Base-by-base conservation (phyloP, 2,113 vertebrate species). In the Ailuropoda melanoleuca region DNA sequence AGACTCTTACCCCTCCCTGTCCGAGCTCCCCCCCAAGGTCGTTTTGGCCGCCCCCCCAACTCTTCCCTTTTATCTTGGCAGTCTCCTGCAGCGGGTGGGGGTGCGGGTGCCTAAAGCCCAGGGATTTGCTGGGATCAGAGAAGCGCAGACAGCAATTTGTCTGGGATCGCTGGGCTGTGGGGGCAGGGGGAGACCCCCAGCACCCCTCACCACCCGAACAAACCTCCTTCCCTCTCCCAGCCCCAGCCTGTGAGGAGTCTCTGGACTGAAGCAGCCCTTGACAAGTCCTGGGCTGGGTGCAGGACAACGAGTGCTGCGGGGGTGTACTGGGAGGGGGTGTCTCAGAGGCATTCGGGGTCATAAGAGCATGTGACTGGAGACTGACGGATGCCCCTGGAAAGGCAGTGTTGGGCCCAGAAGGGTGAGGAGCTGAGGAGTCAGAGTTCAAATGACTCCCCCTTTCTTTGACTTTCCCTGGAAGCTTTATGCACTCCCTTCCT, bases 51-150 rank as follows among this genome's bases (percentile, higher is more conserved):
- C 90, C 78, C 95, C 95, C 88, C 94, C 95, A 97, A 93, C 94
- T 92, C 97, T 98, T 98, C 97, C 92, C 95, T 98, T 98, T 98
- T 95, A 98, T 98, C 86, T 92, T 68, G 70, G 91, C 93, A 74
- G 37, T 80, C 58, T 96, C 91, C 82, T 55, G 92, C 17, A 31
- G 53, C 2, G 1, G 31, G 93, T 37, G 74, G 85, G 94, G 77
- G 19, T 7, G 85, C 6, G 1, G 43, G 17, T 48, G 34, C 39
- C 94, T 97, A 93, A 94, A 91, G 55, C 89, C 93, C 68, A 29
- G 93, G 96, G 93, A 96, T 97, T 97, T 97, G 92, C 78, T n/a
- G 93, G 93, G 97, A 88, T 95, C 95, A 66, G 75, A 95, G 81
- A 95, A 88, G 64, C 13, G 21, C 34, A 92, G 75, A 34, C 64